Base-by-base conservation (phyloP, 2,888 invertebrate genomes). In the Campopleginae sp. region DNA sequence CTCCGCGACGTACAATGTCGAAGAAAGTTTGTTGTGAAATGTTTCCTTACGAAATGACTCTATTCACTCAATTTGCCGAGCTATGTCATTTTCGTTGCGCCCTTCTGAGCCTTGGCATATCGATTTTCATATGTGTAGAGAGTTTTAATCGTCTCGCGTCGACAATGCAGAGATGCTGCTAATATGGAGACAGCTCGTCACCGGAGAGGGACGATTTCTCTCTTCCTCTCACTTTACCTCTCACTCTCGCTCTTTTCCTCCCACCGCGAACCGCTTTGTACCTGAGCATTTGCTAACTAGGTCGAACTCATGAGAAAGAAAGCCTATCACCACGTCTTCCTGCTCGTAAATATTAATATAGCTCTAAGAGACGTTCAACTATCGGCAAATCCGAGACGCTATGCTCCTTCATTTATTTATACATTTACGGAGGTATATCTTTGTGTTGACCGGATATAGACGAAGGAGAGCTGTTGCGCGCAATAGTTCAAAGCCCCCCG, bases 161-260 rank as follows among this genome's bases (percentile, higher is more conserved):
- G 85, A 88, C 88, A 86, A 86, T 78, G 86, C 85, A 83, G 85
- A 84, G 70, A 80, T 66, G 75, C 51, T 72, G 75, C 58, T 58
- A n/a, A 51, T 31, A 75, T 23, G 42, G 75, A 10, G 54, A n/a
- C 58, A 27, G 38, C 38, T 46, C 61, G 23, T 75, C 61, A 51
- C 46, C 66, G 74, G 72, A 70, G 42, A 66, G 82, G 77, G 86
- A 85, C 80, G 42, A 75, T 19, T 33, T 77, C 61, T 51, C 58
- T 74, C 54, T 65, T n/a, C n/a, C 31, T 3, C 65, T 65, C n/a
- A 19, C 19, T 38, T 6, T 33, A 31, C 31, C 31, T 31, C 31
- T 31, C 4, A 4, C 31, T 31, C 31, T 31, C 31, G 2, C 31
- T 31, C 33, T 19, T 27, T 17, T 61, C 19, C 27, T 38, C 7